Conservation (phyloP, 2,888 invertebrate species). For the Leuctra nigra region DNA sequence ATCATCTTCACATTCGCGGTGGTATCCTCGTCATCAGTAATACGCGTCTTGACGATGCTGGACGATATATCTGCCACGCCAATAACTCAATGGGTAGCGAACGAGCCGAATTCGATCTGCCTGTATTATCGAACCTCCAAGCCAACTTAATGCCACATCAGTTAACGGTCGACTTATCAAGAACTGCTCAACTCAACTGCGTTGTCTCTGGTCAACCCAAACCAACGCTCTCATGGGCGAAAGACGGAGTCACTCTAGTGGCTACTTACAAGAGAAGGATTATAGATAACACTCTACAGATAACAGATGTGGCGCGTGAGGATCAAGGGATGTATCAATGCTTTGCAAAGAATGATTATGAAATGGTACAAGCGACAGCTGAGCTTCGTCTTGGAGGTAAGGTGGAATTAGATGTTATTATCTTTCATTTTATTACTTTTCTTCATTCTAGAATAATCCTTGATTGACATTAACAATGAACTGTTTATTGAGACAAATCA, state of each 20-base stretch:
- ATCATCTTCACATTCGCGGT: constrained; percentile 38
- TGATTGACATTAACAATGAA: too few species aligned
- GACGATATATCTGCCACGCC: constrained; percentile 31
- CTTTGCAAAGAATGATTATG: constrained; percentile 33
- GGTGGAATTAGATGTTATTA: constrained; percentile 4
- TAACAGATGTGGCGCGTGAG: constrained; percentile 35
- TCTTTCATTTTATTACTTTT: too few species aligned
- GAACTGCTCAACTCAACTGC: constrained; percentile 40
- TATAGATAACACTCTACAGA: constrained; percentile 29
- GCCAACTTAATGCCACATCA: constrained; percentile 40
- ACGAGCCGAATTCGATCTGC: constrained; percentile 37
- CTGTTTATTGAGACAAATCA: too few species aligned
- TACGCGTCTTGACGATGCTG: constrained; percentile 31
- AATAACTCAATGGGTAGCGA: constrained; percentile 31
- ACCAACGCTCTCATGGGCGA: constrained; percentile 31
- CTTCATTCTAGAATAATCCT: too few species aligned
- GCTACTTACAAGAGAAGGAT: constrained; percentile 17
- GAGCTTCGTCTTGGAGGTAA: constrained; percentile 35
- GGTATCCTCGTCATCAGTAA: constrained; percentile 37
- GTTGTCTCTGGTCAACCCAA: constrained; percentile 30
- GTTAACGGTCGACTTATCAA: constrained; percentile 40
- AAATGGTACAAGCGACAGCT: constrained; percentile 36
- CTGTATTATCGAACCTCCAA: constrained; percentile 39
- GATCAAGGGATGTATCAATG: constrained; percentile 40
- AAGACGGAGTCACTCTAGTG: constrained; percentile 32